Evolutionary conservation across 2,888 invertebrate genomes (phyloP).

Genomic region (Metallyticus violacea): DNA sequence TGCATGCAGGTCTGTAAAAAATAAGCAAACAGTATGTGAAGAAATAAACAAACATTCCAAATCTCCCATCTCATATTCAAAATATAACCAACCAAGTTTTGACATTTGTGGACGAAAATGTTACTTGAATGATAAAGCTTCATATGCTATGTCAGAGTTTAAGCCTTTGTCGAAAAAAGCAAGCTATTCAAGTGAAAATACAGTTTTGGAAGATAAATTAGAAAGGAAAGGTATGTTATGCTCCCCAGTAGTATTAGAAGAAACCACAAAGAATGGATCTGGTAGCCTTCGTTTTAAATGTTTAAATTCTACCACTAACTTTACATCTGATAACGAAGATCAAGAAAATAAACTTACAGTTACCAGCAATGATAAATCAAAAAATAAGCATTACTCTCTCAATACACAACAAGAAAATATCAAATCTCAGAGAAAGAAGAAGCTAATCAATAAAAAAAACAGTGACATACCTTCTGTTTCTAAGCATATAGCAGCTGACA

Average conservation of each 20-base stretch:
- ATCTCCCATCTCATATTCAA: not conserved
- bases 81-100: not conserved
- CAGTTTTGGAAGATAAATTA: not conserved
- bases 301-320: not conserved
- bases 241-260: not conserved
- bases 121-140: not conserved
- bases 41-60: not conserved
- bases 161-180: not conserved
- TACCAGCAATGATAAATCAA: not conserved
- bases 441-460: slow-evolving; percentile 2
- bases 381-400: not conserved
- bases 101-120: not conserved
- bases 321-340: not conserved
- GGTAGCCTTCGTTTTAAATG: not conserved
- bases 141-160: not conserved
- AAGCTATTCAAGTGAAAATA: not conserved
- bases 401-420: slow-evolving; percentile 1
- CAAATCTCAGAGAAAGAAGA: slow-evolving; percentile 2
- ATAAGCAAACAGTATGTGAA: not conserved
- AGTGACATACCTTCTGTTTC: slow-evolving; percentile 17
- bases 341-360: not conserved
- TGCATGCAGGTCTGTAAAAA: not conserved
- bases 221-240: not conserved
- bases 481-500: not conserved
- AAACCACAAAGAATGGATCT: not conserved